phyloP scores from a whole-genome alignment of 2,888 invertebrate genomes.

The Morinoia aosen region DNA sequence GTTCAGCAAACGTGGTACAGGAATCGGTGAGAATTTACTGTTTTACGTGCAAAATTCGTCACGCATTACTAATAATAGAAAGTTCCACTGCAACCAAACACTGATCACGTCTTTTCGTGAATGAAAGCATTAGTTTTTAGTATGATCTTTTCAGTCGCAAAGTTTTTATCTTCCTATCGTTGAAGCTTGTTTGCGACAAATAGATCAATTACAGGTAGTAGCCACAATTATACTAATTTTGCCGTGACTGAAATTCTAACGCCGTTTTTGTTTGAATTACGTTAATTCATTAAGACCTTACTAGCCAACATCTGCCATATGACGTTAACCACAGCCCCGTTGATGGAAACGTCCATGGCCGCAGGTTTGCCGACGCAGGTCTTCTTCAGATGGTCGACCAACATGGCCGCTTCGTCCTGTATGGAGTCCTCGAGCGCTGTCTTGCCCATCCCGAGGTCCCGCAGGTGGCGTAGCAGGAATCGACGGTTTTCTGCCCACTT shows the following conservation, averaged over 20 bases:
- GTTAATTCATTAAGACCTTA: background rate
- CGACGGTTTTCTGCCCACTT: slow-evolving; percentile 44
- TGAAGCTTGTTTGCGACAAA: too few species aligned
- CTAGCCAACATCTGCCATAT: slow-evolving; percentile 5
- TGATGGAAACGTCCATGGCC: slow-evolving; percentile 30
- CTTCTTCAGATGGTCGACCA: slow-evolving; percentile 55
- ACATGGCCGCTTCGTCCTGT: slow-evolving; percentile 36
- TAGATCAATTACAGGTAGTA: too few species aligned
- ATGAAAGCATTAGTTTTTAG: too few species aligned
- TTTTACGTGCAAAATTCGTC: too few species aligned
- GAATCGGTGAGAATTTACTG: too few species aligned
- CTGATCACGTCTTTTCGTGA: too few species aligned
- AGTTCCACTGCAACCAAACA: too few species aligned
- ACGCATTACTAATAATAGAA: too few species aligned
- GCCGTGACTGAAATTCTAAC: background rate
- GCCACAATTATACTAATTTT: too few species aligned
- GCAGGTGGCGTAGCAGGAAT: slow-evolving; percentile 43
- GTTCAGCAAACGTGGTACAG: too few species aligned
- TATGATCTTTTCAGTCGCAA: too few species aligned
- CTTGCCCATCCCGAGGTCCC: slow-evolving; percentile 58
- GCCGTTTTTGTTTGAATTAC: background rate
- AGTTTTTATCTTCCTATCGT: too few species aligned
- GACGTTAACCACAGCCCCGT: background rate
- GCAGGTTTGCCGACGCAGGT: slow-evolving; percentile 42
- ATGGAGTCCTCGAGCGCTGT: slow-evolving; percentile 55